Percentiles rank a stretch among this genome's conserved stretches.
Conservation (phyloP, 2,113 vertebrate genomes). For the Condylura cristata region DNA sequence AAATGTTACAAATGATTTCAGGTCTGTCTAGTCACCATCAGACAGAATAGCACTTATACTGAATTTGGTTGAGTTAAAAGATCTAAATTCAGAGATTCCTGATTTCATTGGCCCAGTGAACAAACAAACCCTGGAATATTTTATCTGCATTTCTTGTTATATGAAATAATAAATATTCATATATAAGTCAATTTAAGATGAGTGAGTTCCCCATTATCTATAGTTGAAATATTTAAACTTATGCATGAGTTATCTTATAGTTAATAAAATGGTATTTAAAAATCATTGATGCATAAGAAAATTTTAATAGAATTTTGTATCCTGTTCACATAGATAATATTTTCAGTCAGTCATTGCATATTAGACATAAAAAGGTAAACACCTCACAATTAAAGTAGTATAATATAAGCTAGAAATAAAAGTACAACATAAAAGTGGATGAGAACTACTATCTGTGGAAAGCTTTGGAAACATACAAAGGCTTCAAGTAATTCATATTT, state of each 20-base stretch:
- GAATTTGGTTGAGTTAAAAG: background rate
- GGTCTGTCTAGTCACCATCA: background rate
- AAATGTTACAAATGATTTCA: background rate
- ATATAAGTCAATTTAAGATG: background rate
- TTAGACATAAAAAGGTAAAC: background rate
- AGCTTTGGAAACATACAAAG: background rate
- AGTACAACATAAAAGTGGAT: background rate
- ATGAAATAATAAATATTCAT: background rate
- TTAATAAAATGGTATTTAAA: conserved; percentile 9
- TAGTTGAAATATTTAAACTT: conserved; percentile 10
- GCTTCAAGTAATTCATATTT: background rate
- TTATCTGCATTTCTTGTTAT: background rate
- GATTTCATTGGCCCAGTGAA: background rate
- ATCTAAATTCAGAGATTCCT: background rate
- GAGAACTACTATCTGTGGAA: background rate
- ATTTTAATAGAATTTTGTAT: background rate
- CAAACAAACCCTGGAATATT: background rate
- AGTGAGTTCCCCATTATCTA: background rate
- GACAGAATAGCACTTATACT: background rate
- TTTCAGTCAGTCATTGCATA: background rate
- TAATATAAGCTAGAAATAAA: conserved; percentile 5
- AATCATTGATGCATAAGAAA: background rate
- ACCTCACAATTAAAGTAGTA: background rate
- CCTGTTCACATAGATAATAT: background rate
- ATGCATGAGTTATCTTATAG: background rate